These are phyloP conservation scores for Oreochromis grahami DNA, from an alignment of 2,797 vertebrate species.

Conservation along the genomic window DNA sequence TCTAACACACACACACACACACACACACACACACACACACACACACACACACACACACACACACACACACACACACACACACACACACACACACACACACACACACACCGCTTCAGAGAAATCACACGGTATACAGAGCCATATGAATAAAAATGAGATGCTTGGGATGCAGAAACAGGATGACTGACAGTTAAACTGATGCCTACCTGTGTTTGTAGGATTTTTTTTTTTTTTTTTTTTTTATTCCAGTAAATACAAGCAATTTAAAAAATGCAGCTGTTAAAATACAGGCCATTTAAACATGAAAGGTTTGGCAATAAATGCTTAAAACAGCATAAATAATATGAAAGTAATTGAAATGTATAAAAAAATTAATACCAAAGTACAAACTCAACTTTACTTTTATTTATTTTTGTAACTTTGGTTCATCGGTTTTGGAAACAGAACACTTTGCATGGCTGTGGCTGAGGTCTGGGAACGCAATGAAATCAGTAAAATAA, in stretches of 20 bases:
- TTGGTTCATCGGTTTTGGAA: background rate
- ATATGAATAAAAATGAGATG: conserved; percentile 13
- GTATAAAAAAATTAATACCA: background rate
- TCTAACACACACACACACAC: background rate
- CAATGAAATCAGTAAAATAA: background rate
- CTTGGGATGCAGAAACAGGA: background rate
- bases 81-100: background rate
- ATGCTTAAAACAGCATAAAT: background rate
- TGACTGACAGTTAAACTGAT: background rate
- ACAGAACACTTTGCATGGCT: background rate
- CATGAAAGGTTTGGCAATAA: background rate
- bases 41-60: background rate
- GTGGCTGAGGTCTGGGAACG: background rate
- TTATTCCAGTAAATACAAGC: background rate
- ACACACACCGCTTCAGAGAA: background rate
- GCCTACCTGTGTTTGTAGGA: fast-evolving
- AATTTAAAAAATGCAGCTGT: background rate
- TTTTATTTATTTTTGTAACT: background rate
- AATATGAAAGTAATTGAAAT: background rate
- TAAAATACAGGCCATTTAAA: background rate
- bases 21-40: background rate
- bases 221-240: background rate
- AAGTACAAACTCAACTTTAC: fast-evolving
- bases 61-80: background rate
- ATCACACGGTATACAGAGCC: background rate